Base-by-base conservation (phyloP, 2,113 vertebrate species). In the Mastomys natalensis region DNA sequence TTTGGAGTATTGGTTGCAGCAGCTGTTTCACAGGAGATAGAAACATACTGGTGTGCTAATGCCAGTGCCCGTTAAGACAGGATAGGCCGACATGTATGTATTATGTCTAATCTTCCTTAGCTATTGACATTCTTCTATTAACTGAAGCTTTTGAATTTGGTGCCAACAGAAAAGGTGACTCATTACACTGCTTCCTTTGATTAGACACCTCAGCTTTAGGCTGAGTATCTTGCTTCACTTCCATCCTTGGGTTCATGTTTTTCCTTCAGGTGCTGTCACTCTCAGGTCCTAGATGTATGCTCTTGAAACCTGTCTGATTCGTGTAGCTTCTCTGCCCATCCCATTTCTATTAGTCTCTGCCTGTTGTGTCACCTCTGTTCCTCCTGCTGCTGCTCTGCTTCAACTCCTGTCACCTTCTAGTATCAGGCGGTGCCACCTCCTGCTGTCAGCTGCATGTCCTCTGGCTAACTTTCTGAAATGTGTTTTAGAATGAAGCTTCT, bases 1-100 rank as follows among this genome's bases (percentile, higher is more conserved):
- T 94, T 96, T 95, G 29, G 66, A 16, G 78, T 55, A 31, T 78
- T 95, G 51, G 5, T 45, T 87, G 45, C 77, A 96, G 64, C 43
- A 64, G 51, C 72, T 29, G 1, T 93, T 90, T 95, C 58, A 95
- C 26, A 85, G 29, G 73, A 95, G n/a, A 72, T 8, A 66, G 76
- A 95, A 73, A 78, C 5, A 80, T 51, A 7, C 17, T 51, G 21
- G 29, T 51, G 84, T 26, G 31, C 40, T 72, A 60, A 37, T 76
- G 51, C 51, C 17, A 16, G 8, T 93, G 29, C 13, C 24, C 40
- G 15, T 40, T 60, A 34, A 51, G 70, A 74, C 12, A 73, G n/a
- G 37, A 1, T 68, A 80, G 78, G 53, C 60, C 66, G 77, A 21
- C 72, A 22, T 81, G 37, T 31, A 4, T 82, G 45, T 76, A 3